Evolutionary conservation across 2,797 vertebrate genomes (phyloP), one percentile per base, ranked within the genome.

Genomic region (Rhabdomys pumilio): DNA sequence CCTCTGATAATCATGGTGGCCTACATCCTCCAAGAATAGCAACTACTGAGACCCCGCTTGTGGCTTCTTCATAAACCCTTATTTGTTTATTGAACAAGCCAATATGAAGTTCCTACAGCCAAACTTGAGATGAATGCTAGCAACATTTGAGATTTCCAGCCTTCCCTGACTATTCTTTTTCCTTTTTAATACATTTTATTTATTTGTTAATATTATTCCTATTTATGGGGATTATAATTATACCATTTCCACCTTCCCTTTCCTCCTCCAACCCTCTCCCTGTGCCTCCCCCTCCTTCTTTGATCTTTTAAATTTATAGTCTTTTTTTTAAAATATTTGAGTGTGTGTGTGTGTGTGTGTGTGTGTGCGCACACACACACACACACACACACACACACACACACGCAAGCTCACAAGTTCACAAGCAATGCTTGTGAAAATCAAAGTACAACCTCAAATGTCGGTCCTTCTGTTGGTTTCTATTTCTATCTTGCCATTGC

Each of bases 61-160:
- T 2, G 22, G n/a, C 59, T 85, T 92, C 55, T 80, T 94, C 69
- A 90, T 69, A 91, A 75, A 44, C 31, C 69, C 20, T 29, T 79
- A 47, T 29, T 86, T 67, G 31, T 65, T 80, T 41, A 53, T 55
- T 67, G 76, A 53, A 65, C 24, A 95, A 67, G 22, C 77, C 90
- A 73, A 14, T 13, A 81, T 19, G 4, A 92, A 69, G 57, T 82
- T 14, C 44, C 34, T n/a, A 8, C 57, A 38, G 41, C 31, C n/a
- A 47, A 93, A 50, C 17, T 19, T 44, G n/a, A 88, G 31, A 95
- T 61, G 95, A 94, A 88, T 15, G 12, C 8, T 89, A 50, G 38
- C 29, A 92, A 61, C 38, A 91, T 13, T 38, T 86, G 53, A 38
- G 84, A 91, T 44, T 38, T n/a, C n/a, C 65, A 73, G 59, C 6